Conservation (phyloP, 2,797 vertebrate genomes). For the Todus mexicanus region DNA sequence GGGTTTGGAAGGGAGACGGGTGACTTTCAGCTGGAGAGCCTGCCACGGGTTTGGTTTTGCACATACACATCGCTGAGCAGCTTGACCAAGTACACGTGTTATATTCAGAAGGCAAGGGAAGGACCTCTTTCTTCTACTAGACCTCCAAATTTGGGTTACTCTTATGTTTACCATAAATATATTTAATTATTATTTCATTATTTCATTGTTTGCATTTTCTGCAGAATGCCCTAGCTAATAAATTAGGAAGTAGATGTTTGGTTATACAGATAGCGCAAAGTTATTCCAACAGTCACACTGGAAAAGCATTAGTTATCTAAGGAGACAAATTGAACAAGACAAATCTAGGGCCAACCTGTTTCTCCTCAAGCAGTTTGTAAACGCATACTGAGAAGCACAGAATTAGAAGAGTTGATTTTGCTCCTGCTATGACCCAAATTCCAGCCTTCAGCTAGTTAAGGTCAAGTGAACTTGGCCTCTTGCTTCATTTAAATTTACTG, state of each 20-base stretch:
- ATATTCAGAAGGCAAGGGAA: not conserved
- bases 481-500: not conserved
- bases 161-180: not conserved
- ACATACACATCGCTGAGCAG: not conserved
- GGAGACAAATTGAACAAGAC: conserved; percentile 44
- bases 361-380: conserved; percentile 24
- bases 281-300: not conserved
- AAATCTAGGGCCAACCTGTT: conserved; percentile 33
- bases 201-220: not conserved
- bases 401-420: not conserved
- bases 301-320: conserved; percentile 1
- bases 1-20: not conserved
- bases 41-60: not conserved
- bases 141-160: not conserved
- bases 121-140: not conserved
- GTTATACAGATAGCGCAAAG: not conserved
- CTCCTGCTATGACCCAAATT: not conserved
- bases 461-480: not conserved
- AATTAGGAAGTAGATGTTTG: not conserved
- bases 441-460: not conserved
- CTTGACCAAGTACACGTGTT: not conserved
- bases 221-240: not conserved
- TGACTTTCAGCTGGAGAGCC: not conserved
- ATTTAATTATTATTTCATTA: not conserved
- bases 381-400: not conserved